A percentile compares a stretch with the other conserved stretches of the same genome.
Conservation (phyloP, 2,797 vertebrate genomes). For the Megalops cyprinoides region DNA sequence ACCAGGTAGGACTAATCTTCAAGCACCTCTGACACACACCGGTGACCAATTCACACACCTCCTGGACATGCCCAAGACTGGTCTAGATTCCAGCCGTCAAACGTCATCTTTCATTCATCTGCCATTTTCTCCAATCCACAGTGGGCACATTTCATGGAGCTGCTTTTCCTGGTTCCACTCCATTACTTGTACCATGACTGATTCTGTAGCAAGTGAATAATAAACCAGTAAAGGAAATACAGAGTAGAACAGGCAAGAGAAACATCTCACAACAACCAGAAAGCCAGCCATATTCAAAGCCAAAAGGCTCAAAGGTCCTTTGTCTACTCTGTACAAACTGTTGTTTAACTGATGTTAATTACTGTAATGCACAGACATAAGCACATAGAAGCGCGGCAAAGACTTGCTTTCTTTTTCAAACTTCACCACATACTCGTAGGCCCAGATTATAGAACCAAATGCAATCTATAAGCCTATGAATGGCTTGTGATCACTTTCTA, state of each 20-base stretch:
- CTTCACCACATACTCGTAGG: background rate
- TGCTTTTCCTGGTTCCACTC: background rate
- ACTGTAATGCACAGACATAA: background rate
- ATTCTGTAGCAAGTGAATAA: background rate
- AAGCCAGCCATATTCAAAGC: background rate
- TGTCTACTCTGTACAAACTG: background rate
- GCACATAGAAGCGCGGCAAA: background rate
- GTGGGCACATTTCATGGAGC: too few species aligned
- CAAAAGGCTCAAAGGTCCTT: constrained; percentile 4
- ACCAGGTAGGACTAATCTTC: background rate
- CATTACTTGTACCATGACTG: background rate
- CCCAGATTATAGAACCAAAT: constrained; percentile 5
- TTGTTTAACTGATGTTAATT: constrained; percentile 16
- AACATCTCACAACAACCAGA: background rate
- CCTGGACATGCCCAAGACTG: too few species aligned
- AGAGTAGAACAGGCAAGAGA: background rate
- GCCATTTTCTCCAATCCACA: background rate
- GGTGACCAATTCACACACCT: background rate
- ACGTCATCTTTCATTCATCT: background rate
- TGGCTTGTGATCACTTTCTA: constrained; percentile 5
- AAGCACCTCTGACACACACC: background rate
- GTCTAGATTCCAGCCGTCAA: too few species aligned
- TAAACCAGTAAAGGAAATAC: background rate
- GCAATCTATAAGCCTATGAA: background rate
- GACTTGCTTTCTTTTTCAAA: background rate